Base-by-base conservation (phyloP, 2,113 vertebrate species). In the Burhinus oedicnemus region DNA sequence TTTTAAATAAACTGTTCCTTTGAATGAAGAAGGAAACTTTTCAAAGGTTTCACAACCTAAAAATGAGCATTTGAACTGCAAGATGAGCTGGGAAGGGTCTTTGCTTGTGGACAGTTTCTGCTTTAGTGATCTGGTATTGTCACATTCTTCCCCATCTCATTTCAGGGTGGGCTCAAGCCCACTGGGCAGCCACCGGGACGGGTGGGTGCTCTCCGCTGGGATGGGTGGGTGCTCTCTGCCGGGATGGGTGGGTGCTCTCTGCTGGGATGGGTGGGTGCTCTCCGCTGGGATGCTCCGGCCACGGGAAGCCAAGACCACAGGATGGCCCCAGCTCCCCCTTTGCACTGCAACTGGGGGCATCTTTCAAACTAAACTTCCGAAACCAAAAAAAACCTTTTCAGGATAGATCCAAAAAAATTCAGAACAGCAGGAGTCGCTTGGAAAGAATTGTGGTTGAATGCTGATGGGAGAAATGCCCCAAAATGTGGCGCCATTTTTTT, bases 401-500 rank as follows among this genome's bases (percentile, higher is more conserved):
- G 54, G 30, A 10, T 25, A 44, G 26, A 69, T 23, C 9, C 18
- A 61, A 44, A 79, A 89, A 64, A 44, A 40, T 4, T 49, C 62
- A 27, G 27, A 71, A 25, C 18, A 4, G 20, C 40, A 71, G 19
- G 19, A 40, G 36, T 34, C 30, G 19, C 16, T 42, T 49, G 8
- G n/a, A 4, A 81, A 60, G 69, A 23, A 21, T 6, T 4, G 9
- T 29, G 23, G 9, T 42, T 58, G 44, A 79, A 57, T 16, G 32
- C 75, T 36, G 45, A 18, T 15, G 7, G 58, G 57, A 71, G 26
- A 51, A 83, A 70, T 25, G 18, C 17, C 18, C 49, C 11, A 15
- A 49, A 12, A 23, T 4, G 21, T 3, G 38, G 29, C 19, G 34
- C 30, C 1, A 0, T 0, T 54, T 27, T 26, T 45, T 61, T 12